Percentiles rank a stretch among this genome's conserved stretches.
Evolutionary conservation across 2,888 invertebrate species (phyloP).

Genomic region (Sphecodes monilicornis): DNA sequence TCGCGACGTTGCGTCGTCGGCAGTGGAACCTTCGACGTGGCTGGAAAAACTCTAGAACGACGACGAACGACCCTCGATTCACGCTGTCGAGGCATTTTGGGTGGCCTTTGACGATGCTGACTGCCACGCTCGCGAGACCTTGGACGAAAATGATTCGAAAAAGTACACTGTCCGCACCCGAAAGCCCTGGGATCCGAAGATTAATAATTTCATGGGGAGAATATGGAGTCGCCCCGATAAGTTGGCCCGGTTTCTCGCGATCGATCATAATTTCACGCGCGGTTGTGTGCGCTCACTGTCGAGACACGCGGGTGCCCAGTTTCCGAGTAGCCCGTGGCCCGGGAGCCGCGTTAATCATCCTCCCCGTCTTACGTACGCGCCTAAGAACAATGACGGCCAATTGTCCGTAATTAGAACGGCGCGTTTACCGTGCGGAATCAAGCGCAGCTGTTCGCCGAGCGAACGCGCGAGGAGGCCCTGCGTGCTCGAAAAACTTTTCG

Average conservation of each 20-base stretch:
- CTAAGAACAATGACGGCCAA: constrained; percentile 74
- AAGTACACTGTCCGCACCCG: background rate
- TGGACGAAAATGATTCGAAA: background rate
- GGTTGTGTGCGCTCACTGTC: constrained; percentile 6
- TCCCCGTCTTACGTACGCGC: constrained; percentile 61
- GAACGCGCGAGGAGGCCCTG: background rate
- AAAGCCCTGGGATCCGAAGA: background rate
- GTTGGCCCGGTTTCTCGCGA: constrained; percentile 25
- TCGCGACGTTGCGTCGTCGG: background rate
- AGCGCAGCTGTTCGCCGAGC: constrained; percentile 68
- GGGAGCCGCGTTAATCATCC: constrained; percentile 53
- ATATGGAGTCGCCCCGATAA: background rate
- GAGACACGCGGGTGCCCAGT: constrained; percentile 26
- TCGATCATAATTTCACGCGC: constrained; percentile 60
- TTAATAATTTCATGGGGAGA: background rate
- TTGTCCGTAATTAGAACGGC: constrained; percentile 76
- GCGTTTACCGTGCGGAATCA: constrained; percentile 71
- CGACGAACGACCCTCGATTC: too few relatives aligned
- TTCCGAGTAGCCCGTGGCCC: constrained; percentile 39
- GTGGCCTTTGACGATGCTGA: too few relatives aligned
- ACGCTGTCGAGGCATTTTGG: too few relatives aligned
- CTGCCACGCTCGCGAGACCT: background rate
- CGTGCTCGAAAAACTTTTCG: constrained; percentile 29
- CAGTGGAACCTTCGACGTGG: background rate
- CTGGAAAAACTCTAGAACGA: too few relatives aligned